Evolutionary conservation across 2,113 vertebrate species (phyloP), one percentile per base, ranked within the genome.

Genomic region (Uria lomvia): DNA sequence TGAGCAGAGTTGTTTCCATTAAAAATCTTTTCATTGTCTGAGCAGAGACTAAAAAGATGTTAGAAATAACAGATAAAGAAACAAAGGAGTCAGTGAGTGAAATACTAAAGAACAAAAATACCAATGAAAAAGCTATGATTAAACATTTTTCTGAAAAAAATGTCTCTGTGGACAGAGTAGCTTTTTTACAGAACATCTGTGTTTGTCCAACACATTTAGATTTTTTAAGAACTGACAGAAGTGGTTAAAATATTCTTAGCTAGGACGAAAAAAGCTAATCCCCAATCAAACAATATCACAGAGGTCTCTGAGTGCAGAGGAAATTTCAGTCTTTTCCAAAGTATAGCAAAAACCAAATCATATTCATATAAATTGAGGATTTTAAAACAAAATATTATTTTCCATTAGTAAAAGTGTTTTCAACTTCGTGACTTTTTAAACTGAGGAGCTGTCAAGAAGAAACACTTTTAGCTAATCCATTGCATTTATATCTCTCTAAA

Each of bases 391-490:
- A 76, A 58, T 60, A 24, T 70, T 80, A 11, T 85, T 85, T 89
- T 94, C 53, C 5, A 8, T 75, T 91, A 38, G 6, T 62, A 42
- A 82, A 87, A 78, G 5, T 73, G 15, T 87, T 91, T 94, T 85
- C 34, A 76, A 32, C 53, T 60, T 94, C 42, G 8, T 78, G 45
- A 84, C 73, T 92, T 94, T 86, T 70, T 68, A 78, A 91, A 90
- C 32, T 75, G 73, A 95, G 71, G 34, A 87, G 14, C 20, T 91
- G 47, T 95, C 65, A 78, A 81, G 74, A 92, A 75, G 79, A 74
- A 93, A 91, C 45, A 91, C 29, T 59, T 84, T 89, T 85, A 87
- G 74, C 62, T 95, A 97, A 91, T 82, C 84, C 26, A 66, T 91
- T 70, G 24, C 24, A 79, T 91, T 87, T 81, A 24, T 95, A 58